Percentiles rank a stretch among this genome's conserved stretches.
Evolutionary conservation across 2,888 invertebrate genomes (phyloP).

Genomic region (Galerucella nymphaeae): DNA sequence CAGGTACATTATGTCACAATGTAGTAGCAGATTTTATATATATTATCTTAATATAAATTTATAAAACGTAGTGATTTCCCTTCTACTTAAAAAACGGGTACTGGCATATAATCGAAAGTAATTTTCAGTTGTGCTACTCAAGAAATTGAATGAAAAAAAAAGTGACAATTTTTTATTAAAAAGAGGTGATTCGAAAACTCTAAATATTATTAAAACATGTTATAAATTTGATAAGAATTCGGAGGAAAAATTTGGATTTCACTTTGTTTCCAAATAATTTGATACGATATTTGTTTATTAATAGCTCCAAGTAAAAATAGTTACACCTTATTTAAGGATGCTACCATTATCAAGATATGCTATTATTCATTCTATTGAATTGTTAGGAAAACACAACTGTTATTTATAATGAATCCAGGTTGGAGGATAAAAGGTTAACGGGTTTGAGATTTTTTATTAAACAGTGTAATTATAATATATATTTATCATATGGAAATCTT

Average conservation of each 20-base stretch:
- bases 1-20: too few relatives aligned
- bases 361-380: neutral
- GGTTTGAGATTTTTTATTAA: constrained; percentile 19
- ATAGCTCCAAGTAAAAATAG: too few relatives aligned
- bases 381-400: neutral
- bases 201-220: neutral
- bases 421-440: neutral
- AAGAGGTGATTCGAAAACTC: neutral
- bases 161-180: neutral
- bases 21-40: too few relatives aligned
- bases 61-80: too few relatives aligned
- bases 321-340: too few relatives aligned
- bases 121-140: neutral
- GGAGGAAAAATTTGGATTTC: neutral
- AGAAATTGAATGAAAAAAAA: neutral
- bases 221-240: constrained; percentile 10
- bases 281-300: neutral
- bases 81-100: neutral
- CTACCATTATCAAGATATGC: too few relatives aligned
- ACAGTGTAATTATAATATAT: constrained; percentile 45
- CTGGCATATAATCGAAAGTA: neutral
- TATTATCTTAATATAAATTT: too few relatives aligned
- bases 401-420: neutral
- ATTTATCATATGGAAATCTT: constrained; percentile 48
- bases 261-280: neutral